Base-by-base conservation (phyloP, 2,797 vertebrate species). In the Siniperca scherzeri region DNA sequence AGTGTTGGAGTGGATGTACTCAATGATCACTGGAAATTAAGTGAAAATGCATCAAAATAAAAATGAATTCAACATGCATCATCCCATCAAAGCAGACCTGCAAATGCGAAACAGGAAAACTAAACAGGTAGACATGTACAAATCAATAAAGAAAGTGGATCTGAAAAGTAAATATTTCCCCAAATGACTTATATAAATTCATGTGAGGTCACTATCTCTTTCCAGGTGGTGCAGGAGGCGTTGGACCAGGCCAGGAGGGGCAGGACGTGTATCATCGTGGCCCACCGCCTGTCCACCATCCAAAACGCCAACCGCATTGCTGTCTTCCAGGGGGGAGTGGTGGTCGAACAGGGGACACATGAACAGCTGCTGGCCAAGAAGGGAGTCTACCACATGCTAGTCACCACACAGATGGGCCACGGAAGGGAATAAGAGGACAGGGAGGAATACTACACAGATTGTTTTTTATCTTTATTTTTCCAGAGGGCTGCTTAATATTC, bases 251-350 rank as follows among this genome's bases (percentile, higher is more conserved):
- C 97, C 55, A 95, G 97, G 25, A 88, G 97, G 87, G 98, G 98
- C 22, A 96, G 97, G 46, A 99, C 98, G 0, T 99, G 98, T 87
- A 97, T 99, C 0, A 80, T 99, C 22, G 97, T 98, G 22, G 98
- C 98, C 25, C 98, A 99, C 78, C 97, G 97, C 52, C 95, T 99
- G 71, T 99, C 98, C 89, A 99, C 98, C 88, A 97, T 99, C 88
- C 97, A 98, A 87, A 99, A 97, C 0, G 97, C 98, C 0, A 96
- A 99, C 91, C 90, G 94, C 44, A 99, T 98, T 4, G 97, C 94
- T 0, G 97, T 99, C 70, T 80, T 99, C 84, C 93, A 98, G 87
- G 96, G 96, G 0, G 98, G 98, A 19, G 94, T 86, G 36, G 84
- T 98, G 7, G 75, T 90, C 44, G 98, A 99, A 78, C 93, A 95